Evolutionary conservation across 2,113 vertebrate species (phyloP), one percentile per base, ranked within the genome.

Genomic region (Ciconia boyciana): DNA sequence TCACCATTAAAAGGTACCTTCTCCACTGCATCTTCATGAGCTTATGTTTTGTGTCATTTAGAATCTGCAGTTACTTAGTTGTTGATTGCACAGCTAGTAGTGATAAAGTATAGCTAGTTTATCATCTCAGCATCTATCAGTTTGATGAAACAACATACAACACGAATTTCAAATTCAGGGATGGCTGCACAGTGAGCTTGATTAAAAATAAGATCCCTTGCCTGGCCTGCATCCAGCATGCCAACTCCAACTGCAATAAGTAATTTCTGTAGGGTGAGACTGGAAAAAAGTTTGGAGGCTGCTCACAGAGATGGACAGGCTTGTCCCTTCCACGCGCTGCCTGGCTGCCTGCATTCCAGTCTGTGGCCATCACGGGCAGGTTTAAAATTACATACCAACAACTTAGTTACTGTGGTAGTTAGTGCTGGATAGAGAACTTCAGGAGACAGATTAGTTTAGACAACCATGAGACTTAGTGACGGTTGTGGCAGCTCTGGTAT

Each of bases 311-410:
- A 78, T 0, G 6, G 43, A 43, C 6, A 64, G 21, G 11, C 4
- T 72, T 74, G 25, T 71, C 16, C 32, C 11, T 81, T 39, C 34
- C 11, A 31, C 0, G 4, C 1, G 1, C 34, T 1, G 1, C 58
- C 24, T 74, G 39, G 4, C 13, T 88, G 24, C 16, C 29, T 82
- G 22, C 46, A 32, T 61, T 46, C 29, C 51, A 18, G 7, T 7
- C 24, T 83, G 28, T 46, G 25, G 9, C 17, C 19, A 51, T 5
- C 14, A 68, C 2, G 34, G 41, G 17, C 13, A 52, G 10, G 20
- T 64, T 91, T 87, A 69, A 83, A 89, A 87, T 55, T 43, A 13
- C 12, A 6, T 39, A 48, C 7, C 8, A 60, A 52, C 17, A 19
- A 22, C 18, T 36, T 28, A 39, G 5, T 41, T 89, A 43, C 34